phyloP scores from a whole-genome alignment of 2,888 invertebrate genomes.

The Cloeon dipterum region DNA sequence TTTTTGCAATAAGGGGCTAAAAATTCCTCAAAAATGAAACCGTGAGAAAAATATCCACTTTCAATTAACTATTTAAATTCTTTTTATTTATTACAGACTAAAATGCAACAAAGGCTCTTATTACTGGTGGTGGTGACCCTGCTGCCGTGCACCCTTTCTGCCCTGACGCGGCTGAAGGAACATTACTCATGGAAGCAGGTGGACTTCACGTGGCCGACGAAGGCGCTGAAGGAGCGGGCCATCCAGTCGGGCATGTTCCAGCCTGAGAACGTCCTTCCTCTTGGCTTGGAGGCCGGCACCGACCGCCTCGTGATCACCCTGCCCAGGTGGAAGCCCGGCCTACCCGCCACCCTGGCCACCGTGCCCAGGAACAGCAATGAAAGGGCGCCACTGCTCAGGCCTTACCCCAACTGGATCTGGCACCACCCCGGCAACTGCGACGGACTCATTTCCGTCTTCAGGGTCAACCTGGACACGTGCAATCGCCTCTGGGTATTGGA shows the following conservation, averaged over 20 bases:
- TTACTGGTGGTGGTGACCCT: too few species aligned
- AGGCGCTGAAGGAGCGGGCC: conserved; percentile 26
- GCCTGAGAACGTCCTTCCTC: conserved; percentile 46
- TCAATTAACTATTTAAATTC: too few species aligned
- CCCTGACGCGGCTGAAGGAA: conserved; percentile 4
- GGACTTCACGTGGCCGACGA: conserved; percentile 36
- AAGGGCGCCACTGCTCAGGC: conserved; percentile 32
- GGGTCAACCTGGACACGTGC: conserved; percentile 48
- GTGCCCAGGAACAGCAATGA: conserved; percentile 13
- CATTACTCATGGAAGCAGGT: conserved; percentile 52
- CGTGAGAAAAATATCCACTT: too few species aligned
- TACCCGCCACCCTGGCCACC: conserved; percentile 42
- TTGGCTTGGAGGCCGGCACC: conserved; percentile 45
- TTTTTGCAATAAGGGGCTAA: too few species aligned
- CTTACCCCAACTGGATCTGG: conserved; percentile 42
- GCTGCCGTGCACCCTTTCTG: conserved; percentile 1
- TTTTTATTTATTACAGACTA: too few species aligned
- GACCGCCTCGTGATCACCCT: conserved; percentile 47
- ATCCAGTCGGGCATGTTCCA: conserved; percentile 33
- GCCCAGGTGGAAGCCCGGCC: conserved; percentile 50
- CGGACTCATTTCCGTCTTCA: conserved; percentile 52
- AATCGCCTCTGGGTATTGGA: conserved; percentile 59
- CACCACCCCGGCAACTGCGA: conserved; percentile 26
- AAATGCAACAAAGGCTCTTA: too few species aligned
- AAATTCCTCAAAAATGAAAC: too few species aligned